A percentile compares a stretch with the other conserved stretches of the same genome.
Evolutionary conservation across 1,140 invertebrate species (phyloP).

Genomic region (Drosophila kanapiae): DNA sequence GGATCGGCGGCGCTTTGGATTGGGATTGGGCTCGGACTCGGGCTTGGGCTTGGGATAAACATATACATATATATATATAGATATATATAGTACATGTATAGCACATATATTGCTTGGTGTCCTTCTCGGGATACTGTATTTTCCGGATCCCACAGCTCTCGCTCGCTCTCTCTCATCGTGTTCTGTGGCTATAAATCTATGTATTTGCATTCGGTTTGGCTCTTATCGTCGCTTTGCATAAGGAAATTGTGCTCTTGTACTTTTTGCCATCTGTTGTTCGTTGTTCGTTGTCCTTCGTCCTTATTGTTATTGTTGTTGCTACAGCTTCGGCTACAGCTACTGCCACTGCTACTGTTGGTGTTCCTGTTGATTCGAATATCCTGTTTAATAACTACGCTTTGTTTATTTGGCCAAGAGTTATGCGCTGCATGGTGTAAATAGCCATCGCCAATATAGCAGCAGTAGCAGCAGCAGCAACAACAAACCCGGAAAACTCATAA

Average conservation of each 20-base stretch:
- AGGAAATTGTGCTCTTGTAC: constrained; percentile 77
- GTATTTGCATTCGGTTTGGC: constrained; percentile 78
- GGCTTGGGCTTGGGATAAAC: constrained; percentile 1
- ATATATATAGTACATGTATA: neutral
- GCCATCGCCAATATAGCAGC: constrained; percentile 11
- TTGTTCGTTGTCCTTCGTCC: constrained; percentile 43
- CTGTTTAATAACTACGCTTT: constrained; percentile 78
- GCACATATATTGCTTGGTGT: constrained; percentile 5
- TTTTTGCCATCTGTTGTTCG: constrained; percentile 68
- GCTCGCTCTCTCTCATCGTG: neutral
- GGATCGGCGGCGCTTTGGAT: constrained; percentile 33
- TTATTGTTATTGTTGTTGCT: constrained; percentile 31
- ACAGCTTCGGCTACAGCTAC: neutral
- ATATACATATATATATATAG: too few species aligned
- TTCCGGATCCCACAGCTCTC: neutral
- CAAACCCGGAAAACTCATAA: constrained; percentile 31
- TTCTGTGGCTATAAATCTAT: constrained; percentile 73
- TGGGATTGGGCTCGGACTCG: constrained; percentile 4
- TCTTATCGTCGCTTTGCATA: constrained; percentile 79
- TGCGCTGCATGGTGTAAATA: constrained; percentile 40
- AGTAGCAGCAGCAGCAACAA: neutral
- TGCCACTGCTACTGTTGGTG: constrained; percentile 32
- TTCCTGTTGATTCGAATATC: constrained; percentile 76
- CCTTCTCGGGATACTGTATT: neutral
- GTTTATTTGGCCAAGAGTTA: constrained; percentile 76